Conservation (phyloP, 2,797 vertebrate genomes). For the Sternarchorhynchus goeldii region DNA sequence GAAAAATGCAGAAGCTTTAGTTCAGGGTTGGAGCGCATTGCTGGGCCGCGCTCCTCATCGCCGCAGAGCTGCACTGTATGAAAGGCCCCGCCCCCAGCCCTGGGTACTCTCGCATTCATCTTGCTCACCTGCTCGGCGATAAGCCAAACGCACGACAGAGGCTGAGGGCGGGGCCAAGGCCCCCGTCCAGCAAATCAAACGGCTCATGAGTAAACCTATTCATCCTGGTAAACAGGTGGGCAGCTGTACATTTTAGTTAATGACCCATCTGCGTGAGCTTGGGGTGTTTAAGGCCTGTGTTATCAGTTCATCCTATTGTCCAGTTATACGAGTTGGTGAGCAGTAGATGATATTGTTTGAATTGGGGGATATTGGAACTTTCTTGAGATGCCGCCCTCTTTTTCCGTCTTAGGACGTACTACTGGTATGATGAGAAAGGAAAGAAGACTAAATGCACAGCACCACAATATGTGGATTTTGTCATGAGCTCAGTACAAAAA, state of each 20-base stretch:
- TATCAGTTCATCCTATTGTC: background rate
- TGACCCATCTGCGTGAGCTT: conserved; percentile 1
- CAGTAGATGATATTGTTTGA: background rate
- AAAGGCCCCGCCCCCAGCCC: conserved; percentile 22
- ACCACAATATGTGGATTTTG: conserved; percentile 97
- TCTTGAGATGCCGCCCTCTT: background rate
- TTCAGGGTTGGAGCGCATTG: background rate
- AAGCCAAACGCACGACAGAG: background rate
- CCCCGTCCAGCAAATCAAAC: background rate
- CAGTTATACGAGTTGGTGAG: background rate
- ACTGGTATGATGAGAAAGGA: conserved; percentile 98
- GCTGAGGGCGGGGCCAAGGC: background rate
- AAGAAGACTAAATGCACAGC: conserved; percentile 99
- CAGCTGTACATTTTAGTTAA: background rate
- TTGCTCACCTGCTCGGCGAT: conserved; percentile 27
- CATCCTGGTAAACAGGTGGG: conserved; percentile 8
- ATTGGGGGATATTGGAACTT: background rate
- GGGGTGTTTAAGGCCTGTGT: background rate
- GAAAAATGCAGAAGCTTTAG: too few relatives aligned
- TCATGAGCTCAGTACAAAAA: conserved; percentile 98
- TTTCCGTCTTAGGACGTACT: conserved; percentile 85
- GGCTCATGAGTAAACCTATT: background rate
- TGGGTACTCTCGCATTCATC: background rate
- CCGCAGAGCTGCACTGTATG: conserved; percentile 10
- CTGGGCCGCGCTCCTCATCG: background rate